Evolutionary conservation across 2,888 invertebrate species (phyloP).

Genomic region (Agrochola litura): DNA sequence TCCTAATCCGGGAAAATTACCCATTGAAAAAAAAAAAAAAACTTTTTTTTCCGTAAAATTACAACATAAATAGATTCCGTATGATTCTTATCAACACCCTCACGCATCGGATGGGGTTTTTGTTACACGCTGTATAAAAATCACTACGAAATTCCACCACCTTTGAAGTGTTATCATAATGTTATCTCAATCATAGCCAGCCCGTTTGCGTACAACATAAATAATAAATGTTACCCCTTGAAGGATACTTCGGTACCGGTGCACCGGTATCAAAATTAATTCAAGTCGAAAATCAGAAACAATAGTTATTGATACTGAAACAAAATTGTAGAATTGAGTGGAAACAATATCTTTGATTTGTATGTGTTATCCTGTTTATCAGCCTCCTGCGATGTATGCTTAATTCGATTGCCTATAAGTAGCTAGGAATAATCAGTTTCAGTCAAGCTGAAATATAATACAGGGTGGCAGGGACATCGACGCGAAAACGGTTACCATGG

Average conservation of each 20-base stretch:
- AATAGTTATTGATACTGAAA: conserved; percentile 1
- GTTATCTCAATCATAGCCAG: background rate
- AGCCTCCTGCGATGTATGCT: background rate
- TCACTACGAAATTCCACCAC: background rate
- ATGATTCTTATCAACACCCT: no score
- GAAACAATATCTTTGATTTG: background rate
- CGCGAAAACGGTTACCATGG: no score
- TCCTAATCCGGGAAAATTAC: no score
- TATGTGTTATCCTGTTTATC: background rate
- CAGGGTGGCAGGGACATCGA: no score
- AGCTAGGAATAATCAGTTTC: background rate
- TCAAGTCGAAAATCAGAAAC: conserved; percentile 6
- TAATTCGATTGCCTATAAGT: background rate
- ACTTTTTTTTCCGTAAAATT: no score
- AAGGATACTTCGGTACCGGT: background rate
- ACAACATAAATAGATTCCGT: no score
- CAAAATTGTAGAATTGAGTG: background rate
- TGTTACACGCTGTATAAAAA: background rate
- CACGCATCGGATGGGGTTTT: no score
- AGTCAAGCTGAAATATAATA: no score
- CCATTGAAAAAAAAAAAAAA: no score
- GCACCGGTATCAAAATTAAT: conserved; percentile 1
- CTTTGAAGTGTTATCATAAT: conserved; percentile 1
- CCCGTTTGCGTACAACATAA: background rate
- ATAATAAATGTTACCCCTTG: background rate